These are phyloP conservation scores for Drosophila virilis DNA, from an alignment of 1,140 invertebrate species.

Conservation along the genomic window DNA sequence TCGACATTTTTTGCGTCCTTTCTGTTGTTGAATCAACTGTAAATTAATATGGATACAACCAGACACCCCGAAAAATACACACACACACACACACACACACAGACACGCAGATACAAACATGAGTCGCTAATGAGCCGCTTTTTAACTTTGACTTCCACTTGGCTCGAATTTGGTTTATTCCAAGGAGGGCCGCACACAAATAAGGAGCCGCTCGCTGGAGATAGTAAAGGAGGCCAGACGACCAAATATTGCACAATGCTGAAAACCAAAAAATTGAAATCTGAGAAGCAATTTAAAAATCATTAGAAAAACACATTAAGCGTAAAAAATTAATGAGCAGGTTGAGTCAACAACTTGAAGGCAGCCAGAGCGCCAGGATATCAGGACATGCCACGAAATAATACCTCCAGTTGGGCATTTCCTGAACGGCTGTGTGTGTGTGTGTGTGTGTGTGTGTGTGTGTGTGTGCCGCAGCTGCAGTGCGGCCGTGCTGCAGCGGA, in stretches of 20 bases:
- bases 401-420: constrained; percentile 14
- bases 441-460: constrained; percentile 14
- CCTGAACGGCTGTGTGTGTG: constrained; percentile 16
- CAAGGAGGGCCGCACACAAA: not conserved
- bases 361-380: constrained; percentile 40
- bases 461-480: constrained; percentile 21
- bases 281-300: constrained; percentile 80
- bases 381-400: constrained; percentile 26
- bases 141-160: constrained; percentile 38
- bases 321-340: constrained; percentile 82
- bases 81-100: not conserved
- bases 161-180: constrained; percentile 29
- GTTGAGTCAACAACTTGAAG: constrained; percentile 62
- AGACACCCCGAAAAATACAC: constrained; percentile 8
- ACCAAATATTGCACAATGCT: constrained; percentile 14
- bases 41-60: constrained; percentile 44
- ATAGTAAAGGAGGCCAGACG: constrained; percentile 13
- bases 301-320: constrained; percentile 80
- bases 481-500: constrained; percentile 45
- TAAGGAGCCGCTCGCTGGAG: not conserved
- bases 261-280: constrained; percentile 57
- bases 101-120: constrained; percentile 10
- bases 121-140: constrained; percentile 62
- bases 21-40: constrained; percentile 41
- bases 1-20: constrained; percentile 27